Evolutionary conservation across 2,113 vertebrate species (phyloP).

Genomic region (Chlorocebus sabaeus): DNA sequence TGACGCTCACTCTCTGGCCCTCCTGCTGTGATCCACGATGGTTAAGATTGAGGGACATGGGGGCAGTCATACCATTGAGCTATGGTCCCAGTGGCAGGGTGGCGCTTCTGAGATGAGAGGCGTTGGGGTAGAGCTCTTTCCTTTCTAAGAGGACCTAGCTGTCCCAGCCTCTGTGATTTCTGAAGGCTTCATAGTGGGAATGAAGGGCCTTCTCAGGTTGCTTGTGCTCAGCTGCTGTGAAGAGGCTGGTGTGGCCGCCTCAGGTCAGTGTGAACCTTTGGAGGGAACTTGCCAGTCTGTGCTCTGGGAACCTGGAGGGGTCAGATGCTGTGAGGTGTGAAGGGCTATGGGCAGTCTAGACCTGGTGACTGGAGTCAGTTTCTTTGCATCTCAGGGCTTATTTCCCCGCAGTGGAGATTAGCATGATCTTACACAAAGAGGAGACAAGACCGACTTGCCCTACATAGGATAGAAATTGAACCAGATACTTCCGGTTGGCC

Average conservation of each 20-base stretch:
- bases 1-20: not conserved
- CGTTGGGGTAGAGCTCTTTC: not conserved
- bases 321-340: not conserved
- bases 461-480: not conserved
- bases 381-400: not conserved
- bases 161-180: not conserved
- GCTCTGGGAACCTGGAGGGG: not conserved
- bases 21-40: not conserved
- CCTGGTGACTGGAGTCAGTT: not conserved
- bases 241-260: not conserved
- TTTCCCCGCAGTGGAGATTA: not conserved
- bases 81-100: not conserved
- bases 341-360: not conserved
- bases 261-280: not conserved
- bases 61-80: not conserved
- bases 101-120: not conserved
- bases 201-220: not conserved
- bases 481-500: not conserved
- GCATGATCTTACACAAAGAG: not conserved
- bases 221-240: fast-evolving
- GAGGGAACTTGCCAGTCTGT: not conserved
- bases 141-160: not conserved
- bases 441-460: not conserved
- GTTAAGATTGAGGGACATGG: not conserved
- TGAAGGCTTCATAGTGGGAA: not conserved